These are phyloP conservation scores for Pseudopipra pipra DNA, from an alignment of 2,113 vertebrate genomes.

Conservation along the genomic window DNA sequence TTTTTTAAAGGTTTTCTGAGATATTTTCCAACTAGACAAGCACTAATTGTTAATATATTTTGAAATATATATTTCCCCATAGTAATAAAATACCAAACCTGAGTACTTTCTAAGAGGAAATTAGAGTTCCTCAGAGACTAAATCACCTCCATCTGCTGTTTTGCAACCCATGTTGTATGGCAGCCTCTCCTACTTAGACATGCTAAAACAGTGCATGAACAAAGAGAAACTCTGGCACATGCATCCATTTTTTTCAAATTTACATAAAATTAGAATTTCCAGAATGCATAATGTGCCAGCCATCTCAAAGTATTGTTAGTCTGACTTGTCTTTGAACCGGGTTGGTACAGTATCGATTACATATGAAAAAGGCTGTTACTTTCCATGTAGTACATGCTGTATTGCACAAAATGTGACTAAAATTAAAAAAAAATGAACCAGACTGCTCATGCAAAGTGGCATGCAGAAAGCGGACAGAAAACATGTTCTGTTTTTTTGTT, in stretches of 20 bases:
- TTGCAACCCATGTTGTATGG: constrained; percentile 62
- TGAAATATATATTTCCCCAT: constrained; percentile 45
- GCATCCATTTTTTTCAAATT: constrained; percentile 69
- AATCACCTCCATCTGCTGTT: constrained; percentile 71
- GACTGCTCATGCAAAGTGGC: background rate
- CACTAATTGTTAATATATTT: constrained; percentile 42
- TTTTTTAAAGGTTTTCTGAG: constrained; percentile 18
- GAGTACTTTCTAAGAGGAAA: constrained; percentile 62
- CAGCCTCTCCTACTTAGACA: constrained; percentile 71
- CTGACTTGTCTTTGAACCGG: constrained; percentile 45
- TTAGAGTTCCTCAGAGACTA: constrained; percentile 65
- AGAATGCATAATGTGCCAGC: constrained; percentile 68
- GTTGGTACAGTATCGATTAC: constrained; percentile 16
- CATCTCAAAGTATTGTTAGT: constrained; percentile 58
- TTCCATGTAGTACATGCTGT: constrained; percentile 6
- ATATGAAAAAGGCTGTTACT: constrained; percentile 18
- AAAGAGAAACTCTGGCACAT: constrained; percentile 67
- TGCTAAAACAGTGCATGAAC: constrained; percentile 70
- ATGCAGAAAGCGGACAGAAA: background rate
- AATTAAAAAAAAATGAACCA: background rate
- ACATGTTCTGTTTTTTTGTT: too few species aligned
- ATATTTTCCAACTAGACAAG: constrained; percentile 39
- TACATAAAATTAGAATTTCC: constrained; percentile 74
- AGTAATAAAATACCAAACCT: constrained; percentile 62
- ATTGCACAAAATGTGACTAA: constrained; percentile 19